Conservation (phyloP, 2,888 invertebrate species). For the Cheilosia urbana region DNA sequence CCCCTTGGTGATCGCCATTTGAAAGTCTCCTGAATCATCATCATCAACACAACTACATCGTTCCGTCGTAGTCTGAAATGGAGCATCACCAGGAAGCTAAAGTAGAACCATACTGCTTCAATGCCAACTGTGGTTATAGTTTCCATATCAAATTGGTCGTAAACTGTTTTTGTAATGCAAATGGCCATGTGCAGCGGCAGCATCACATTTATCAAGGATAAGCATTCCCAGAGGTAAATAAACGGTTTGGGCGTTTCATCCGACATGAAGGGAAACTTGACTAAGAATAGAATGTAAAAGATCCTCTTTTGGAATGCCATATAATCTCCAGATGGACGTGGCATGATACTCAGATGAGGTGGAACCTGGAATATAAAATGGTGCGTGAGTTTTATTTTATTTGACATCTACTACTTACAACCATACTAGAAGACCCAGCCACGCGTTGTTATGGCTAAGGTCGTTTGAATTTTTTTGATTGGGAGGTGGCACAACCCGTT, state of each 20-base stretch:
- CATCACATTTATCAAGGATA: conserved; percentile 21
- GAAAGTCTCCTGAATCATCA: no score
- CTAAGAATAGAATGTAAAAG: conserved; percentile 15
- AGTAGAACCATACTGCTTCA: conserved; percentile 22
- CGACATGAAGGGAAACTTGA: conserved; percentile 28
- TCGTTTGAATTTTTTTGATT: no score
- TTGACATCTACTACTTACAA: no score
- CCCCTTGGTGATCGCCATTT: no score
- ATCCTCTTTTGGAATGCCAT: conserved; percentile 3
- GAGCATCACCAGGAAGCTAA: neutral
- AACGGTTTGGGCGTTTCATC: neutral
- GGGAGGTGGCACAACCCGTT: no score
- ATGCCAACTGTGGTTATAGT: neutral
- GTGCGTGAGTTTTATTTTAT: no score
- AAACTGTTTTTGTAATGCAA: neutral
- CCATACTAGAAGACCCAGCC: no score
- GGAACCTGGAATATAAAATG: no score
- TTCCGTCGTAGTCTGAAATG: no score
- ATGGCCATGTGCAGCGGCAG: conserved; percentile 25
- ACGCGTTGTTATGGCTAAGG: no score
- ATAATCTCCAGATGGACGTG: neutral
- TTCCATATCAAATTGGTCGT: neutral
- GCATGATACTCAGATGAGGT: neutral
- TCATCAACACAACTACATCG: no score
- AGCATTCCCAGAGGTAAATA: conserved; percentile 3